Evolutionary conservation across 2,888 invertebrate species (phyloP).

Genomic region (Drosophila testacea): DNA sequence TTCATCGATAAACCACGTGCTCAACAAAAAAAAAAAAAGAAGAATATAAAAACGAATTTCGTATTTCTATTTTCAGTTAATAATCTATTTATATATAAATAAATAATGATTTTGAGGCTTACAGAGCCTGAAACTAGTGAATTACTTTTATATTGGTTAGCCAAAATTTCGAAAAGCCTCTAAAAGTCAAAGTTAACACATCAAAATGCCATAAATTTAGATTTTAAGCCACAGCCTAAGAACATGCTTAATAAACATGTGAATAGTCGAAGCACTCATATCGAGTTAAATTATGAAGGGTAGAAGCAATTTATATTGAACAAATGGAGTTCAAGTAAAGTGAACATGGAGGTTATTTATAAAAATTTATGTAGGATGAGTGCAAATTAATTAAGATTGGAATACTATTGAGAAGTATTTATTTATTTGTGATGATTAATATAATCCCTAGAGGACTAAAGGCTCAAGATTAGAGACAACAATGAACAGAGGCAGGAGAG

Average conservation of each 20-base stretch:
- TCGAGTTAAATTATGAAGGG: not conserved
- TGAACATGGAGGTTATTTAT: not conserved
- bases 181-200: not conserved
- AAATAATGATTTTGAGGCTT: slow-evolving; percentile 26
- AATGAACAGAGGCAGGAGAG: too few species aligned
- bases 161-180: not conserved
- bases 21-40: slow-evolving; percentile 5
- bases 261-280: not conserved
- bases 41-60: slow-evolving; percentile 7
- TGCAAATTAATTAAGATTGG: too few species aligned
- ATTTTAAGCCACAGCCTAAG: not conserved
- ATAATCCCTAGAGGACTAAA: too few species aligned
- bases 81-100: slow-evolving; percentile 41
- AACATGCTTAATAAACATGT: not conserved
- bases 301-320: not conserved
- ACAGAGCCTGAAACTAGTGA: not conserved
- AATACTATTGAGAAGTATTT: too few species aligned
- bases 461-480: too few species aligned
- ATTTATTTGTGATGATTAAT: too few species aligned
- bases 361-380: too few species aligned
- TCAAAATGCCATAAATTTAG: slow-evolving; percentile 10
- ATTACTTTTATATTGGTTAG: too few species aligned
- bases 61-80: slow-evolving; percentile 43
- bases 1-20: slow-evolving; percentile 25
- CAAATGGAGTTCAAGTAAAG: not conserved